phyloP scores from a whole-genome alignment of 2,888 invertebrate genomes.

The Limulus polyphemus region DNA sequence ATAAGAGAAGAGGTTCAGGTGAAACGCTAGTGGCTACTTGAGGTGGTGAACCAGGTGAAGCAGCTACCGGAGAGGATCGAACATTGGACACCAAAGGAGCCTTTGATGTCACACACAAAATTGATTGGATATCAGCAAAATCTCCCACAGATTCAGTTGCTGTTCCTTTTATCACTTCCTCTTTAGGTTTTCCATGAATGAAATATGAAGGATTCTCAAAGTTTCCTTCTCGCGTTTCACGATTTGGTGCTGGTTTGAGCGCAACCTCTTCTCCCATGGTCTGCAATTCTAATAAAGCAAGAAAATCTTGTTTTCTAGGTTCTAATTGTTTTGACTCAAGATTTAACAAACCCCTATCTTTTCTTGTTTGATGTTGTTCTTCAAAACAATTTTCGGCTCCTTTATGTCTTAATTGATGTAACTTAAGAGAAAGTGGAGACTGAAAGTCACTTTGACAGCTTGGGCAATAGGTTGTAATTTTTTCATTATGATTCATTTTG shows the following conservation, averaged over 20 bases:
- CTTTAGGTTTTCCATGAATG: conserved; percentile 23
- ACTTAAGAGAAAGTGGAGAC: conserved; percentile 33
- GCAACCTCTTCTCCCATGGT: conserved; percentile 30
- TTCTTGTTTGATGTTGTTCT: not conserved
- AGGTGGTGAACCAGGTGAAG: conserved; percentile 17
- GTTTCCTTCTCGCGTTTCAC: conserved; percentile 19
- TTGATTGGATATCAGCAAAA: conserved; percentile 72
- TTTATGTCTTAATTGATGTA: conserved; percentile 27
- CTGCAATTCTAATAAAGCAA: conserved; percentile 62
- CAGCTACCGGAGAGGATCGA: conserved; percentile 23
- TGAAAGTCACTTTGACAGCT: conserved; percentile 50
- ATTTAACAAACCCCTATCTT: not conserved
- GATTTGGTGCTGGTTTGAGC: conserved; percentile 14
- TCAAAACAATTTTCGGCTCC: conserved; percentile 14
- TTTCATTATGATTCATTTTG: conserved; percentile 29
- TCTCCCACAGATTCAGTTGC: conserved; percentile 39
- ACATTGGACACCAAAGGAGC: conserved; percentile 23
- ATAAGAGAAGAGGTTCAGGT: conserved; percentile 22
- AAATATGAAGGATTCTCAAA: conserved; percentile 27
- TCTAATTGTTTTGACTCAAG: not conserved
- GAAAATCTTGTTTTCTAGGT: conserved; percentile 51
- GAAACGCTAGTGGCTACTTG: conserved; percentile 11
- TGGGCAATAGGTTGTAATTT: conserved; percentile 32
- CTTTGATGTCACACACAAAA: conserved; percentile 53
- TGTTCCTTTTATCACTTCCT: conserved; percentile 3